Percentiles rank a stretch among this genome's conserved stretches.
phyloP scores from a whole-genome alignment of 1,140 invertebrate species.

The Triops longicaudatus region DNA sequence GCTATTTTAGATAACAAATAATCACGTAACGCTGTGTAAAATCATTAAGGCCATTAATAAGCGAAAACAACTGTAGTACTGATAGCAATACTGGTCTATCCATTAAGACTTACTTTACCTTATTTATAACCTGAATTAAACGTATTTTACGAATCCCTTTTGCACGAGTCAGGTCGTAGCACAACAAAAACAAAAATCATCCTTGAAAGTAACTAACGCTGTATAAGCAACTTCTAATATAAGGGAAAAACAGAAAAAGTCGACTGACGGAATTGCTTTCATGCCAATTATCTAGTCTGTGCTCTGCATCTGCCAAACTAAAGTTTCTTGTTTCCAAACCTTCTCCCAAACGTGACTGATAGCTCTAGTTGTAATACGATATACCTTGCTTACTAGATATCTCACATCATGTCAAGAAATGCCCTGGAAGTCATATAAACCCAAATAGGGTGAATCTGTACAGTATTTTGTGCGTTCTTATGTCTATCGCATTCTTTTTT shows the following conservation, averaged over 20 bases:
- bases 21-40: too few relatives aligned
- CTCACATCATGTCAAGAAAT: not conserved
- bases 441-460: not conserved
- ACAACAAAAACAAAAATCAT: too few relatives aligned
- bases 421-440: not conserved
- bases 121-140: too few relatives aligned
- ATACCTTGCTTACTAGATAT: not conserved
- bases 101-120: too few relatives aligned
- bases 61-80: too few relatives aligned
- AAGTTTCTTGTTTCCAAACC: conserved; percentile 4
- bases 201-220: not conserved
- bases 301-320: not conserved
- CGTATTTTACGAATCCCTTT: too few relatives aligned
- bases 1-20: too few relatives aligned
- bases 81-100: too few relatives aligned
- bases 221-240: not conserved
- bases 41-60: too few relatives aligned
- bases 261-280: not conserved
- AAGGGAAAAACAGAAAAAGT: not conserved
- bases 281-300: conserved; percentile 7
- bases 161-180: too few relatives aligned
- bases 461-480: not conserved
- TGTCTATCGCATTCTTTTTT: too few relatives aligned
- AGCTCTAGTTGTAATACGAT: not conserved
- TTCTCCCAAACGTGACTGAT: not conserved